Base-by-base conservation (phyloP, 2,888 invertebrate genomes). In the Brassicogethes aeneus region DNA sequence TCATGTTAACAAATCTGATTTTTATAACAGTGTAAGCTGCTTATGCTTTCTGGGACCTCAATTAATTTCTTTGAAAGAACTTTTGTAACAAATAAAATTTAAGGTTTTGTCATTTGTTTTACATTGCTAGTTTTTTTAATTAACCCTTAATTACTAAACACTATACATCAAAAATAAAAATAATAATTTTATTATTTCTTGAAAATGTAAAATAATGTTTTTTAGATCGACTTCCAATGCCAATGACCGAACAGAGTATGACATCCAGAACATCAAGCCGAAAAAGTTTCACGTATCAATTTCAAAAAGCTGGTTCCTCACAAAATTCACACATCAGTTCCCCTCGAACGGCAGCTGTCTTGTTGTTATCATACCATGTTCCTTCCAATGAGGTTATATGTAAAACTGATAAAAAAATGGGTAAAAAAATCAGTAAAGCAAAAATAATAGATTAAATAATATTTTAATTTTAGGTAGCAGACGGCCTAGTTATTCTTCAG, bases 321-420 rank as follows among this genome's bases (percentile, higher is more conserved):
- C 32, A 32, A 13, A 13, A 13, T 32, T 32, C 32, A 7, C 32
- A 32, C 23, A 10, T 23, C 12, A 13, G 32, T 5, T 32, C 32
- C 3, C 12, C 88, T 73, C 83, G 87, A 72, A 80, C 85, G 75
- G 88, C 88, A 76, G 88, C 88, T 84, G 87, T 89, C 84, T 87
- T 89, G 85, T 84, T 89, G 76, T 86, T 88, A 79, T 88, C 88
- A 79, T 86, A 56, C 47, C 85, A 85, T 80, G 85, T 46, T 40
- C 43, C 47, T 34, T 32, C 32, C 3, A 41, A 40, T 36, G 40
- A 39, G 38, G 42, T 42, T 29, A 32, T 32, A 10, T 32, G 32
- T 12, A 32, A 32, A 12, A 12, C 32, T 3, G 14, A 32, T 12
- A 32, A 32, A 3, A 32, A 12, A 32, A 32, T 32, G 14, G 32